These are phyloP conservation scores for Nowickia ferox DNA, from an alignment of 2,888 invertebrate species.

Conservation along the genomic window DNA sequence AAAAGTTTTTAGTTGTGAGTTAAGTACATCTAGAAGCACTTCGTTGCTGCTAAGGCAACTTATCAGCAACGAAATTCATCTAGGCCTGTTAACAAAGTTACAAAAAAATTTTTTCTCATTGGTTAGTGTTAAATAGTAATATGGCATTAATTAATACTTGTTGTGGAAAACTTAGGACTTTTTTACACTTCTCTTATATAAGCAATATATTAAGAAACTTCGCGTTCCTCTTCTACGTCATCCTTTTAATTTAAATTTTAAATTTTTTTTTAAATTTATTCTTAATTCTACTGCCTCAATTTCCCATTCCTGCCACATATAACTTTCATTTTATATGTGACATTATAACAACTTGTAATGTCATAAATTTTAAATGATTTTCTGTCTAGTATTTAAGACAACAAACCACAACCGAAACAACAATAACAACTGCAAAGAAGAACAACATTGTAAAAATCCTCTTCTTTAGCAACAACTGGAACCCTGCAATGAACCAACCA, in stretches of 20 bases:
- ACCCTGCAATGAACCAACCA: conserved; percentile 8
- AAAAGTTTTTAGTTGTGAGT: no score
- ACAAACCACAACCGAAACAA: conserved; percentile 47
- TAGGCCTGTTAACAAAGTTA: no score
- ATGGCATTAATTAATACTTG: no score
- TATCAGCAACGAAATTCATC: no score
- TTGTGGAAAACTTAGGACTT: no score
- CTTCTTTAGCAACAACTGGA: conserved; percentile 19
- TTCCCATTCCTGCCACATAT: not conserved
- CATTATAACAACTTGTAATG: conserved; percentile 65
- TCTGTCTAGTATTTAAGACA: conserved; percentile 68
- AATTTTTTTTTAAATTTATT: not conserved
- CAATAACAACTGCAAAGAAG: conserved; percentile 27
- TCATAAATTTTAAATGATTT: conserved; percentile 71
- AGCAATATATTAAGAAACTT: not conserved
- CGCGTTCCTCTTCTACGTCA: not conserved
- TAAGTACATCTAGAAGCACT: no score
- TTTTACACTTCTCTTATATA: no score
- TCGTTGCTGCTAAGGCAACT: no score
- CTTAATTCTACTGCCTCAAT: not conserved
- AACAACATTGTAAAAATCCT: conserved; percentile 20
- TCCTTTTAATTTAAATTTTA: not conserved
- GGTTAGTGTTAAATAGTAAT: no score
- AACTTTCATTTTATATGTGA: conserved; percentile 58
- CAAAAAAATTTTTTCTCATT: no score